phyloP scores from a whole-genome alignment of 2,888 invertebrate genomes.

The Troides helena region DNA sequence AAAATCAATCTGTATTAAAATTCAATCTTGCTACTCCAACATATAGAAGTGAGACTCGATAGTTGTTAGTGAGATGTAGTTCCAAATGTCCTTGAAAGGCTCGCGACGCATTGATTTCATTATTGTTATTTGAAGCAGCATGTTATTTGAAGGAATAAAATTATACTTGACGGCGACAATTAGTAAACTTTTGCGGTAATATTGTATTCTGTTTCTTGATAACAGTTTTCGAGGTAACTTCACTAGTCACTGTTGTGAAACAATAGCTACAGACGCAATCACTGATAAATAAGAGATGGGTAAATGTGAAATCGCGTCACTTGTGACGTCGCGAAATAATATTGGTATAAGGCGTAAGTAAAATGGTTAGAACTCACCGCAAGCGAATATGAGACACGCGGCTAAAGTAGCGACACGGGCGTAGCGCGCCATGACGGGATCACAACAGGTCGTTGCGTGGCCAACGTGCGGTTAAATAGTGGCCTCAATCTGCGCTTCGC shows the following conservation, averaged over 20 bases:
- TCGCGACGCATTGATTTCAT: constrained; percentile 56
- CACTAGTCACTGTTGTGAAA: constrained; percentile 71
- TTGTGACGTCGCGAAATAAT: constrained; percentile 75
- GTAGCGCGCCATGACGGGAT: constrained; percentile 81
- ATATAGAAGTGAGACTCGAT: constrained; percentile 49
- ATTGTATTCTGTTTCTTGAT: constrained; percentile 70
- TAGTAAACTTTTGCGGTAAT: constrained; percentile 56
- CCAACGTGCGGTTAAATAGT: constrained; percentile 78
- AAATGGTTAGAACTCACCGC: constrained; percentile 80
- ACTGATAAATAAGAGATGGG: constrained; percentile 58
- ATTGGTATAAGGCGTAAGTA: constrained; percentile 68
- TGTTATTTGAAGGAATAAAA: constrained; percentile 62
- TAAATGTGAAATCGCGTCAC: constrained; percentile 58
- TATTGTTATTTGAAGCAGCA: constrained; percentile 52
- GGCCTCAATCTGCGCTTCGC: constrained; percentile 79
- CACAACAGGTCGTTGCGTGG: constrained; percentile 81
- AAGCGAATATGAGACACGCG: constrained; percentile 78
- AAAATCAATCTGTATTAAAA: constrained; percentile 21
- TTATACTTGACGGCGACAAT: constrained; percentile 61
- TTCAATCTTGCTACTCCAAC: constrained; percentile 46
- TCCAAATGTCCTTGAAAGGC: constrained; percentile 67
- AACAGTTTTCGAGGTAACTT: constrained; percentile 57
- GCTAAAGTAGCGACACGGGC: constrained; percentile 79
- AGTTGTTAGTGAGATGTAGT: constrained; percentile 48
- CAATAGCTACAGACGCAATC: constrained; percentile 63